Percentiles rank a stretch among this genome's conserved stretches.
Conservation (phyloP, 2,113 vertebrate species). For the Sus scrofa region T2T-Sscrofa CM000816.6:83704001-83704500, state of each 20-base stretch:
- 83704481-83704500: neutral
- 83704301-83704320: neutral
- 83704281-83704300: conserved; percentile 1
- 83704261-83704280: neutral
- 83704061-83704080: neutral
- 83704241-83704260: conserved; percentile 23
- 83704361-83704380: conserved; percentile 22
- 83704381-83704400: neutral
- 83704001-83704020: neutral
- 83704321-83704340: neutral
- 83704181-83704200: neutral
- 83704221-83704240: conserved; percentile 41
- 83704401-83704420: neutral
- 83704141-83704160: neutral
- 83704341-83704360: neutral
- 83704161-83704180: neutral
- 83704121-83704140: neutral
- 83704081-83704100: neutral
- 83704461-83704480: neutral
- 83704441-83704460: neutral
- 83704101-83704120: neutral
- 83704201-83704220: neutral
- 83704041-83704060: neutral
- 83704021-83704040: neutral
- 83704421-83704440: neutral